These are phyloP conservation scores for Tokudaia tokunoshimensis DNA, from an alignment of 2,797 vertebrate genomes.

Conservation along the genomic window DNA sequence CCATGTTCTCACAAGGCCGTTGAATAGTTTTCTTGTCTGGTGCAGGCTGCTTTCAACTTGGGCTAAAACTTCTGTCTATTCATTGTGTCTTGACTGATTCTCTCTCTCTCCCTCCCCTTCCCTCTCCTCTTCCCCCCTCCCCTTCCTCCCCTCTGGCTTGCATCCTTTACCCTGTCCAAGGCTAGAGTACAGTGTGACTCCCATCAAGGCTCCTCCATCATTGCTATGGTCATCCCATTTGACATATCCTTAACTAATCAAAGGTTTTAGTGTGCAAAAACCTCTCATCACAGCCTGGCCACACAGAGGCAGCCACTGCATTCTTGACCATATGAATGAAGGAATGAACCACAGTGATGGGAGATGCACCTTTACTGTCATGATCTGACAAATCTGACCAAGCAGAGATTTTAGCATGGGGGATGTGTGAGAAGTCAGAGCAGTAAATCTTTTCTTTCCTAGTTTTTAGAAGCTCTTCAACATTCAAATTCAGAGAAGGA, in stretches of 20 bases:
- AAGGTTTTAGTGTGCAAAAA: neutral
- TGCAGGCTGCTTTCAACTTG: neutral
- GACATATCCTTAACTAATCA: neutral
- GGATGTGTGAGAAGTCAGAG: neutral
- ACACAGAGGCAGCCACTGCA: neutral
- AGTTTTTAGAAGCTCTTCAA: conserved; percentile 42
- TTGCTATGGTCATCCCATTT: neutral
- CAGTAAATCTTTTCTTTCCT: neutral
- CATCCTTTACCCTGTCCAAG: conserved; percentile 6
- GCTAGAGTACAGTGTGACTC: neutral
- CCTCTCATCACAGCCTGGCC: neutral
- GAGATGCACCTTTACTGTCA: neutral
- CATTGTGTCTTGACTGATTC: neutral
- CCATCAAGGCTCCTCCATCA: neutral
- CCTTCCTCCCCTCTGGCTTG: neutral
- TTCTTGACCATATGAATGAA: neutral
- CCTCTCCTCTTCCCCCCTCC: neutral
- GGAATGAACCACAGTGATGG: neutral
- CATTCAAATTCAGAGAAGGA: conserved; percentile 24
- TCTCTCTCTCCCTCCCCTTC: conserved; percentile 39
- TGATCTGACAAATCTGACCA: neutral
- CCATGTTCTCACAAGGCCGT: neutral
- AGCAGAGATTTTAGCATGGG: conserved; percentile 33
- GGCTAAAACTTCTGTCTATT: neutral
- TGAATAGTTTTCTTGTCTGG: conserved; percentile 21